phyloP scores from a whole-genome alignment of 2,113 vertebrate species.

The Gobius niger region DNA sequence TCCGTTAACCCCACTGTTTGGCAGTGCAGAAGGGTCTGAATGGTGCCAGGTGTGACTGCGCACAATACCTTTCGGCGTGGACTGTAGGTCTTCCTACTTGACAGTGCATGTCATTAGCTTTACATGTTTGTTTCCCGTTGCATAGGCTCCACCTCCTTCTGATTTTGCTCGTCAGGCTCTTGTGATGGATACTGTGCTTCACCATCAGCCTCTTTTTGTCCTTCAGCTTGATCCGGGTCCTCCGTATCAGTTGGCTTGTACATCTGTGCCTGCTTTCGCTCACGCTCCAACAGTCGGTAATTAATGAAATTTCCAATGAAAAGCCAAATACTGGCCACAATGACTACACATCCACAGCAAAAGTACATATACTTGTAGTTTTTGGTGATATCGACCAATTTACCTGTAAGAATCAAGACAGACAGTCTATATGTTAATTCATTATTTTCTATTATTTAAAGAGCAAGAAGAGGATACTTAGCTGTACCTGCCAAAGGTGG shows the following conservation, averaged over 20 bases:
- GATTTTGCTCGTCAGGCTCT: slow-evolving; percentile 55
- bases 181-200: slow-evolving; percentile 39
- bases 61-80: slow-evolving; percentile 32
- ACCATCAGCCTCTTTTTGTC: slow-evolving; percentile 50
- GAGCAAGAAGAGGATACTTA: background rate
- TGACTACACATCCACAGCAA: slow-evolving; percentile 86
- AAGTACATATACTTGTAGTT: slow-evolving; percentile 95
- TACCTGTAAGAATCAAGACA: slow-evolving; percentile 78
- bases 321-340: slow-evolving; percentile 87
- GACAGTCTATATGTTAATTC: slow-evolving; percentile 35
- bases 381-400: slow-evolving; percentile 89
- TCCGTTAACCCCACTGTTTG: slow-evolving; percentile 39
- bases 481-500: slow-evolving; percentile 92
- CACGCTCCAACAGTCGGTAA: slow-evolving; percentile 89
- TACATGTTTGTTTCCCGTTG: slow-evolving; percentile 96
- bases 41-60: slow-evolving; percentile 21
- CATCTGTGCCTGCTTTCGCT: slow-evolving; percentile 77
- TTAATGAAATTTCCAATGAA: slow-evolving; percentile 95
- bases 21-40: slow-evolving; percentile 48
- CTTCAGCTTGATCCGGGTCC: slow-evolving; percentile 71
- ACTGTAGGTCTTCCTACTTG: background rate
- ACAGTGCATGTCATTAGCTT: slow-evolving; percentile 4
- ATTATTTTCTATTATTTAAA: background rate
- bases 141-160: slow-evolving; percentile 66
- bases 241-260: slow-evolving; percentile 72